phyloP scores from a whole-genome alignment of 2,888 invertebrate genomes.

The Drosophila setosimentum region DNA sequence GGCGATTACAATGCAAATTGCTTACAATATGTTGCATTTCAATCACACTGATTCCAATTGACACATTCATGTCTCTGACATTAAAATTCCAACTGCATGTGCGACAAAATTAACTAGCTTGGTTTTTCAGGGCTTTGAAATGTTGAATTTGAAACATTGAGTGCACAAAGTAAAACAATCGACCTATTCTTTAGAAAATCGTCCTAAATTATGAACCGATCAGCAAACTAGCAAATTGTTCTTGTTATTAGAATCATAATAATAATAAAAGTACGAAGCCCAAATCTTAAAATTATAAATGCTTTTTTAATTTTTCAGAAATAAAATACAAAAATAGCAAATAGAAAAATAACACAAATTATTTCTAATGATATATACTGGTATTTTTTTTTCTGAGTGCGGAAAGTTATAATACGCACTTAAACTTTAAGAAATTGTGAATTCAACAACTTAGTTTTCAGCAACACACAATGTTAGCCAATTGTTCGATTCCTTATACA shows the following conservation, averaged over 20 bases:
- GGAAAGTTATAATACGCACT: not conserved
- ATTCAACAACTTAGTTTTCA: not conserved
- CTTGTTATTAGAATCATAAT: not conserved
- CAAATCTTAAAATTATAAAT: not conserved
- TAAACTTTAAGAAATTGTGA: not conserved
- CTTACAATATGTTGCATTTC: constrained; percentile 21
- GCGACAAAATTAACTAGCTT: not conserved
- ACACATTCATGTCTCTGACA: not conserved
- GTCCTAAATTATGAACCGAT: not conserved
- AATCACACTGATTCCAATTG: constrained; percentile 5
- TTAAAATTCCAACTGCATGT: not conserved
- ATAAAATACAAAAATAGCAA: too few species aligned
- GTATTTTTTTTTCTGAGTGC: not conserved
- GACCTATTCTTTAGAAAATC: not conserved
- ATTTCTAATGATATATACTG: not conserved
- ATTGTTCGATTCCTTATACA: constrained; percentile 7
- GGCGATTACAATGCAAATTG: constrained; percentile 27
- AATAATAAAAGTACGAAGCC: too few species aligned
- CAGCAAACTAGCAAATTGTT: too few species aligned
- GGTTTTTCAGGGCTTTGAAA: not conserved
- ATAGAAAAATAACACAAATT: too few species aligned
- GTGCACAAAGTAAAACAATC: not conserved
- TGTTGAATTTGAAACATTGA: too few species aligned
- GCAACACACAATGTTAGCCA: constrained; percentile 22
- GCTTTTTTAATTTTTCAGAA: too few species aligned